A percentile compares a stretch with the other conserved stretches of the same genome.
Conservation (phyloP, 2,888 invertebrate genomes). For the Pristionchus mayeri region DNA sequence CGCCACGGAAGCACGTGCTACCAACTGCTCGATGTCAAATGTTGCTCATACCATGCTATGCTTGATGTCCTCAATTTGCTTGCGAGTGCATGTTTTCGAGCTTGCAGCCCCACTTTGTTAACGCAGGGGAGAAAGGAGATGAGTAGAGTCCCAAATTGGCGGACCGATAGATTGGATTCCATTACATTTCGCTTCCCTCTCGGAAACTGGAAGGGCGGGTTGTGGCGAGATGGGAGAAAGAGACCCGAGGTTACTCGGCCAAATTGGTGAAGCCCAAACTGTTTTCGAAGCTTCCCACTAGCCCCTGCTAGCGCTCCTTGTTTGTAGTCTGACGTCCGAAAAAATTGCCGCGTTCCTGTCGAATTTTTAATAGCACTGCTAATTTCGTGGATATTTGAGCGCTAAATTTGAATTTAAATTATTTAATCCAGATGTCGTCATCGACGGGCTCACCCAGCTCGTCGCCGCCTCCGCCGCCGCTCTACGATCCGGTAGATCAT, state of each 20-base stretch:
- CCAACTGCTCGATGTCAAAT: no score
- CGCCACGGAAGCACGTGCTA: slow-evolving; percentile 62
- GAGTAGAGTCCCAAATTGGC: not conserved
- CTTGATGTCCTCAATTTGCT: no score
- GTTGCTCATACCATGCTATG: no score
- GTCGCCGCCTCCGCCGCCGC: slow-evolving; percentile 25
- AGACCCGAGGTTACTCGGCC: slow-evolving; percentile 1
- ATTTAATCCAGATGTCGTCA: not conserved
- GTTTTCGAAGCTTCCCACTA: no score
- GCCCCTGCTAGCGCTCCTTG: no score
- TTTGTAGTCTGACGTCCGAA: no score
- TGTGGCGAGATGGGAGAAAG: not conserved
- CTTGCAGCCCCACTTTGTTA: not conserved
- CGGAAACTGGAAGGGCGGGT: no score
- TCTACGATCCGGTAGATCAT: slow-evolving; percentile 22
- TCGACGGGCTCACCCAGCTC: slow-evolving; percentile 29
- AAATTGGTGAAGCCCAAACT: not conserved
- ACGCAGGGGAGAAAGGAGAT: not conserved
- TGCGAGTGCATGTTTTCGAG: no score
- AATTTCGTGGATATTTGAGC: not conserved
- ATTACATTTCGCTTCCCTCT: slow-evolving; percentile 26
- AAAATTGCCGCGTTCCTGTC: not conserved
- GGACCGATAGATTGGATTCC: slow-evolving; percentile 44
- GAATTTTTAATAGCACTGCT: not conserved
- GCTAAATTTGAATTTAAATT: slow-evolving; percentile 24